These are phyloP conservation scores for Bambusicola thoracicus DNA, from an alignment of 2,113 vertebrate species.

Conservation along the genomic window DNA sequence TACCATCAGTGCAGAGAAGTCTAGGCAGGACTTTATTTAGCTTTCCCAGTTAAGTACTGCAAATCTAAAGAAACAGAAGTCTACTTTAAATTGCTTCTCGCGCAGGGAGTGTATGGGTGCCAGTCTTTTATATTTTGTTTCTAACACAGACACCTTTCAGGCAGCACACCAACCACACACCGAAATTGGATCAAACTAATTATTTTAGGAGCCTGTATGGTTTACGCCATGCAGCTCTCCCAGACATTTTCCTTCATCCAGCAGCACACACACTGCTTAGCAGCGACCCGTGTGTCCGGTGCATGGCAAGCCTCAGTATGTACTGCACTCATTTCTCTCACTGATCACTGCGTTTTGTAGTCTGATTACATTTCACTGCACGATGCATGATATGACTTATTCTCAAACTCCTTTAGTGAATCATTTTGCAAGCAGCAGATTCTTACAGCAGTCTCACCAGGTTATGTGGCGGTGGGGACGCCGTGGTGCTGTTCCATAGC, in stretches of 20 bases:
- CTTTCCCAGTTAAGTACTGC: neutral
- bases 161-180: neutral
- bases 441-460: neutral
- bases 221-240: neutral
- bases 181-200: neutral
- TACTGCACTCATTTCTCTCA: neutral
- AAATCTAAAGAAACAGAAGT: neutral
- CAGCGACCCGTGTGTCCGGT: neutral
- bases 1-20: neutral
- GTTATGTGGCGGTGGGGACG: neutral
- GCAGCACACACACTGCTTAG: neutral
- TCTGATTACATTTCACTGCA: neutral
- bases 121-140: constrained; percentile 1
- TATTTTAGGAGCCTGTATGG: neutral
- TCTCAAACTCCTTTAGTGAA: neutral
- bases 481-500: neutral
- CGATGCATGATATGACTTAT: rapidly evolving
- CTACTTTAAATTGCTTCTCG: neutral
- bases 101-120: neutral
- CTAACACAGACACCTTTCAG: rapidly evolving
- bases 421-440: neutral
- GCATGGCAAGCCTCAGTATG: neutral
- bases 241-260: neutral
- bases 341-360: neutral
- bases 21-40: neutral